Percentiles rank a stretch among this genome's conserved stretches.
These are phyloP conservation scores for Allygus modestus DNA, from an alignment of 2,888 invertebrate genomes.

Conservation along the genomic window DNA sequence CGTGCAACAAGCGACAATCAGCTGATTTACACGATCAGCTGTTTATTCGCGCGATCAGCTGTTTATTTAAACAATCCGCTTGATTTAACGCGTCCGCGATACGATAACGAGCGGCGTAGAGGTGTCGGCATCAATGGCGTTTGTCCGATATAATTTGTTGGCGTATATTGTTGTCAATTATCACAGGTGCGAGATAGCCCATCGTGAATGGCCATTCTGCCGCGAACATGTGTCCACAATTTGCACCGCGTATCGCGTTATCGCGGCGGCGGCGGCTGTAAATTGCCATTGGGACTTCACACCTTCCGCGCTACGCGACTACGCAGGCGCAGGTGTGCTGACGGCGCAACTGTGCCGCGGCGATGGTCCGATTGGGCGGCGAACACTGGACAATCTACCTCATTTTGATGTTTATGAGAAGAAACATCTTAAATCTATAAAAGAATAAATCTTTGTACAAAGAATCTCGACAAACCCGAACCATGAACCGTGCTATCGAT, in stretches of 20 bases:
- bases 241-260: constrained; percentile 34
- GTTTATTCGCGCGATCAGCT: constrained; percentile 2
- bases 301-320: constrained; percentile 10
- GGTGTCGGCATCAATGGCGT: constrained; percentile 35
- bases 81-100: constrained; percentile 36
- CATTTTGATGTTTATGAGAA: too few species aligned
- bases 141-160: constrained; percentile 56
- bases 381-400: too few species aligned
- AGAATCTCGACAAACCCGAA: too few species aligned
- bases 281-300: constrained; percentile 30
- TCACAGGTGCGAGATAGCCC: constrained; percentile 22
- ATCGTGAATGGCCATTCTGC: constrained; percentile 59
- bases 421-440: too few species aligned
- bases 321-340: constrained; percentile 7
- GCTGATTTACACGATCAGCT: constrained; percentile 38
- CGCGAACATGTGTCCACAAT: constrained; percentile 52
- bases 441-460: too few species aligned
- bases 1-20: constrained; percentile 13
- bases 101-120: constrained; percentile 6
- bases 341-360: too few species aligned
- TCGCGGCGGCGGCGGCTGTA: constrained; percentile 15
- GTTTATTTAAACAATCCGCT: constrained; percentile 9
- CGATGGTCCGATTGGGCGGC: too few species aligned
- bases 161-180: constrained; percentile 57
- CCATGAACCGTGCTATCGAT: too few species aligned